A percentile compares a stretch with the other conserved stretches of the same genome.
Evolutionary conservation across 2,113 vertebrate genomes (phyloP).

Genomic region (Calonectris borealis): DNA sequence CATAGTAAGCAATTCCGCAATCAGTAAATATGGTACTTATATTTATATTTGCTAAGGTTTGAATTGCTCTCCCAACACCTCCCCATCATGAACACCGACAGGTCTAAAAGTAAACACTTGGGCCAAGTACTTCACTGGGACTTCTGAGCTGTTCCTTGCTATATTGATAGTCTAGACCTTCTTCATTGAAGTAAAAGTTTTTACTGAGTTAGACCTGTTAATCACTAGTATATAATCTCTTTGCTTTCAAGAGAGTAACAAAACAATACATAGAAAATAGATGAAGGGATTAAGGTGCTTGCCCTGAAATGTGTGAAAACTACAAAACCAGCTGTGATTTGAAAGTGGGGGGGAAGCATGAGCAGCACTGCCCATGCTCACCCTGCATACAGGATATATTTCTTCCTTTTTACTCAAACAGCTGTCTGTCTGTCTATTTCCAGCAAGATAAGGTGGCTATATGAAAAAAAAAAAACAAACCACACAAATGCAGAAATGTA

Average conservation of each 20-base stretch:
- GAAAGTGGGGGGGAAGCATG: not conserved
- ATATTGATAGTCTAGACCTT: not conserved
- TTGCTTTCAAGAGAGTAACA: not conserved
- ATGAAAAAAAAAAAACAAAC: not conserved
- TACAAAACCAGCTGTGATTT: not conserved
- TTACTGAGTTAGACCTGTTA: not conserved
- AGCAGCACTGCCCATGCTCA: not conserved
- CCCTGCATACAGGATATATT: not conserved
- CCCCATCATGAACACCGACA: not conserved
- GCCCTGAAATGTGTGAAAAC: not conserved
- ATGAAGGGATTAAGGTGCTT: not conserved
- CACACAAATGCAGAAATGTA: not conserved
- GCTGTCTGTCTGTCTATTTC: not conserved
- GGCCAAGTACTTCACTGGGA: not conserved
- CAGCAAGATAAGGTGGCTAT: not conserved
- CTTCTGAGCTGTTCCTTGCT: not conserved
- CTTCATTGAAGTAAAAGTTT: not conserved
- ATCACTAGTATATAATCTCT: not conserved
- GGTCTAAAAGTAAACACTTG: not conserved
- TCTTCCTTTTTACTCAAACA: not conserved
- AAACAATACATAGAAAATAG: not conserved
- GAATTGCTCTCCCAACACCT: not conserved
- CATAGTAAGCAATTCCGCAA: not conserved
- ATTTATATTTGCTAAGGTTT: not conserved
- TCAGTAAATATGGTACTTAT: not conserved